Base-by-base conservation (phyloP, 2,797 vertebrate species). In the Argentina silus region DNA sequence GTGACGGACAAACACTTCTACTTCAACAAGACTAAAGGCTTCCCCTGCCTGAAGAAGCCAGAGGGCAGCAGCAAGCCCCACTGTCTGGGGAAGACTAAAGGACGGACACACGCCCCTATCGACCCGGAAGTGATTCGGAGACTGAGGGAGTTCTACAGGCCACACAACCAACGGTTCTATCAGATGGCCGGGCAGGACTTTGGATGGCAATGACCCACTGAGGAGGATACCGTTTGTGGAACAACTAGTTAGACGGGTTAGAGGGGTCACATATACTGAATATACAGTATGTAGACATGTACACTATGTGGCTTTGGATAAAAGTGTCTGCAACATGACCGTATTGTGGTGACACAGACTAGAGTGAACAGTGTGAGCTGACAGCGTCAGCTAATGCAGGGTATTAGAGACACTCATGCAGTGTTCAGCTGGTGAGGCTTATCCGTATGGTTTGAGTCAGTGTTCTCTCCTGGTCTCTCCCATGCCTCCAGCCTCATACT, bases 11-110 rank as follows among this genome's bases (percentile, higher is more conserved):
- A 95, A 77, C 94, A 95, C 81, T 95, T 95, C 84, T 95, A 95
- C 87, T 95, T 95, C 78, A 95, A 95, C 87, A 94, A 95, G 81
- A 95, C 94, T 0, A 95, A 95, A 78, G 94, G 94, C 53, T 95
- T 95, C 84, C 94, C 94, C 8, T 95, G 94, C 82, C 82, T 95
- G 78, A 95, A 95, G 86, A 95, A 95, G 74, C 93, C 94, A 0
- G 93, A 95, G 81, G 94, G 94, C 72, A 94, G 93, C 79, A 94
- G 94, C 67, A 95, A 94, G 74, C 94, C 93, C 19, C 94, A 95
- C 88, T 95, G 94, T 80, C 84, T 95, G 76, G 94, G 94, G 15
- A 94, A 95, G 80, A 95, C 93, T 0, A 95, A 95, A 81, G 94
- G 94, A 50, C 84, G 94, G 76, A 92, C 76, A 6, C 94, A 95